These are phyloP conservation scores for Fukomys damarensis DNA, from an alignment of 2,113 vertebrate genomes.

Conservation along the genomic window DNA sequence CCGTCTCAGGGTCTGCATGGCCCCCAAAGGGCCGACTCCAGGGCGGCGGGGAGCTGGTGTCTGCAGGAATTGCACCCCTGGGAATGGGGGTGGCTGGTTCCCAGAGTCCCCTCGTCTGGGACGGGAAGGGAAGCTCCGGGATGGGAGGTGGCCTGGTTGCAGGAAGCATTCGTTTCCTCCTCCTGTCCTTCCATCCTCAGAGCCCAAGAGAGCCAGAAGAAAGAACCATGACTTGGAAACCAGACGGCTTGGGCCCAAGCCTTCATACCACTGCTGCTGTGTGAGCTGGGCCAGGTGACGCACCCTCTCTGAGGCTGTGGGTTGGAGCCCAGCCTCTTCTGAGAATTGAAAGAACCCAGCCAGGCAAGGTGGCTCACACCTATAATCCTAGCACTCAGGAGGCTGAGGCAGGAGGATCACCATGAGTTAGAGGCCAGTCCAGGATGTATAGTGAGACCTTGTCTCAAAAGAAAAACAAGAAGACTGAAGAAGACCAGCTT, in stretches of 20 bases:
- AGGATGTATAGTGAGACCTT: not conserved
- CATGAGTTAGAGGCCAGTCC: not conserved
- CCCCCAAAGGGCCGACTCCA: fast-evolving
- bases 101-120: not conserved
- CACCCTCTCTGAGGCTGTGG: not conserved
- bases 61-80: not conserved
- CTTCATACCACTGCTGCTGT: not conserved
- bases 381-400: not conserved
- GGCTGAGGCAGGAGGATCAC: not conserved
- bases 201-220: not conserved
- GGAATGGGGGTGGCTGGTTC: too few species aligned
- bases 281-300: not conserved
- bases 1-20: fast-evolving
- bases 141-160: too few species aligned
- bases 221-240: not conserved
- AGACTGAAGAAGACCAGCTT: not conserved
- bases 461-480: not conserved
- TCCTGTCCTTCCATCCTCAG: too few species aligned
- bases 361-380: not conserved
- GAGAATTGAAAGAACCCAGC: not conserved
- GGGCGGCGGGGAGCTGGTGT: not conserved
- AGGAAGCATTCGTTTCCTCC: not conserved
- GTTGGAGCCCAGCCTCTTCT: not conserved
- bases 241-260: not conserved
- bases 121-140: not conserved